Conservation (phyloP, 2,797 vertebrate species). For the Glyptemys insculpta region DNA sequence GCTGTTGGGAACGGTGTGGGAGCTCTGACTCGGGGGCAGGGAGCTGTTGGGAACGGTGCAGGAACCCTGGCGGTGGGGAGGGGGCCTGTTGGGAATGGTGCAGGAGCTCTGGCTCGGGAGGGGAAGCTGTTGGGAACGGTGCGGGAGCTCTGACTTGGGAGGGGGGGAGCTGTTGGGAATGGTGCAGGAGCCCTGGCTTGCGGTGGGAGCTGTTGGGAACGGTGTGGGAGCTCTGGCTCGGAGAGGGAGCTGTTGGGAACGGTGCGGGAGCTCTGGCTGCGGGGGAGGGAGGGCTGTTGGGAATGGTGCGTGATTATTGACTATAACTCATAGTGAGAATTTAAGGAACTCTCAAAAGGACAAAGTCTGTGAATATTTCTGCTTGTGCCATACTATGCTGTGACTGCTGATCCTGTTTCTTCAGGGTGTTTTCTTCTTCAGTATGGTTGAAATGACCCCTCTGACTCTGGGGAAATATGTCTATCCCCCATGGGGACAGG, state of each 20-base stretch:
- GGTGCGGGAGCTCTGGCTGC: neutral
- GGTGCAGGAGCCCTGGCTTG: neutral
- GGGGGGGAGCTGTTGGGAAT: neutral
- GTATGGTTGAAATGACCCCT: constrained; percentile 93
- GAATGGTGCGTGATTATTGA: neutral
- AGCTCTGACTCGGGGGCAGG: no score
- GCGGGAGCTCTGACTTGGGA: neutral
- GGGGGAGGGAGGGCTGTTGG: neutral
- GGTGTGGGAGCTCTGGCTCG: no score
- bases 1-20: neutral
- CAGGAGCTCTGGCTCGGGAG: no score
- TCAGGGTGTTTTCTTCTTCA: constrained; percentile 93
- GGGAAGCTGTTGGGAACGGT: no score
- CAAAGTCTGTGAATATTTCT: neutral
- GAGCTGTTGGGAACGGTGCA: accelerated
- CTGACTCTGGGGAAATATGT: constrained; percentile 89
- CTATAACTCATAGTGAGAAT: neutral
- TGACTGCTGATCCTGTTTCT: neutral
- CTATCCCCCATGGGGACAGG: constrained; percentile 91
- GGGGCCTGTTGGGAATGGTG: neutral
- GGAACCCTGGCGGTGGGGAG: neutral
- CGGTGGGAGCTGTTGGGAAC: neutral
- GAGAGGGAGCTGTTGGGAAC: no score
- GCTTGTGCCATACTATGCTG: neutral
- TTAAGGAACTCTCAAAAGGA: neutral